Evolutionary conservation across 2,797 vertebrate genomes (phyloP), one percentile per base, ranked within the genome.

Genomic region (Takifugu rubripes): DNA sequence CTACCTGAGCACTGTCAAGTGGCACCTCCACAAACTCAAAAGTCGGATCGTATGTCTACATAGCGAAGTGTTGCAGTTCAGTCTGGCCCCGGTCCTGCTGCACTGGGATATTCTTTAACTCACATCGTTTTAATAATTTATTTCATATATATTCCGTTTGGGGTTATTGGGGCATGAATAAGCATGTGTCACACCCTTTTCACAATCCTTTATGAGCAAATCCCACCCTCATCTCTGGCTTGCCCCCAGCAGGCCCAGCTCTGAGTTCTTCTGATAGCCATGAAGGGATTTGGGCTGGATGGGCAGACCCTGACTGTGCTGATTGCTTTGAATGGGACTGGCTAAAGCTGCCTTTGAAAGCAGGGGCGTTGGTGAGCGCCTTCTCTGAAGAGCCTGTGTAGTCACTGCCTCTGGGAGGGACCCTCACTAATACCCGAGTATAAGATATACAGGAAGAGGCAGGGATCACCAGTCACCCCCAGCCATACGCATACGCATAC

Each of bases 261-360:
- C 88, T 84, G 77, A 85, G 82, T 87, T 84, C 78, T 78, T 72
- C 78, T 91, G 86, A 92, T 92, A 90, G 80, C 89, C 90, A 82
- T 92, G 89, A 92, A 90, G 76, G 92, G 91, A 92, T 92, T 92
- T 90, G 78, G 83, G 84, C 82, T 85, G 89, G 87, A 91, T 88
- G 88, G 88, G 90, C 81, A 83, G 85, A 87, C 88, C 88, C 79
- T 84, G 84, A 88, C 88, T 86, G 76, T 87, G 81, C 78, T 88
- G 89, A 92, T 90, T 88, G 88, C 88, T 90, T 90, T 90, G 87
- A 91, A 84, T 90, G 82, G 84, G 79, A 69, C 44, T 78, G 82
- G 86, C 81, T 87, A 87, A 88, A 86, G 85, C 86, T 85, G 86
- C 82, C 85, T 90, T 89, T 89, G 84, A 88, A 88, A 87, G 84